Conservation (phyloP, 92 coral and sea anemone species). For the Paragorgia papillata region DNA sequence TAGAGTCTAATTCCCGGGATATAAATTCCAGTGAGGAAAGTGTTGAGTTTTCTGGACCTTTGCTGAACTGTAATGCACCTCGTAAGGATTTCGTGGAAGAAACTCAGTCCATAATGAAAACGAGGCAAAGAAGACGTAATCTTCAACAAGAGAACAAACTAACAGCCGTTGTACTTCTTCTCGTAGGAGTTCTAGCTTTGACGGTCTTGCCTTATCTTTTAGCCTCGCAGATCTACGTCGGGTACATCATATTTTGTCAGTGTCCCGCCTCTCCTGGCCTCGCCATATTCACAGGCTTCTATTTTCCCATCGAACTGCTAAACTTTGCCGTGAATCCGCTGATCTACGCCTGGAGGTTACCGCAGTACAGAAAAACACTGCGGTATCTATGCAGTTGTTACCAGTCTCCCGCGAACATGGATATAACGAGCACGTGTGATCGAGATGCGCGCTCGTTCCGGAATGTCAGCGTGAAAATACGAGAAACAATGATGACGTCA, state of each 20-base stretch:
- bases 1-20: not conserved
- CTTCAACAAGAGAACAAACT: conserved; percentile 39
- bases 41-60: not conserved
- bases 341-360: conserved; percentile 43
- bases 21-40: not conserved
- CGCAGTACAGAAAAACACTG: conserved; percentile 44
- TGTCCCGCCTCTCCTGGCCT: conserved; percentile 9
- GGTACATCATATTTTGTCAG: conserved; percentile 19
- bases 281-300: not conserved
- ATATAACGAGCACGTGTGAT: not conserved
- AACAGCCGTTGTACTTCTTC: conserved; percentile 28
- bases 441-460: conserved; percentile 7
- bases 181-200: conserved; percentile 24
- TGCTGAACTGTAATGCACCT: not conserved
- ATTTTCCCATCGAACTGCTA: conserved; percentile 35
- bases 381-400: conserved; percentile 1
- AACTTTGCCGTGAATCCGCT: conserved; percentile 48
- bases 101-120: not conserved
- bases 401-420: conserved; percentile 11
- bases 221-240: conserved; percentile 22
- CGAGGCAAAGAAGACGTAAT: not conserved
- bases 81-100: not conserved
- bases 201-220: conserved; percentile 30
- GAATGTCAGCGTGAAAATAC: not conserved
- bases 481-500: too few species aligned